Evolutionary conservation across 2,797 vertebrate genomes (phyloP), one percentile per base, ranked within the genome.

Genomic region (Characodon lateralis): DNA sequence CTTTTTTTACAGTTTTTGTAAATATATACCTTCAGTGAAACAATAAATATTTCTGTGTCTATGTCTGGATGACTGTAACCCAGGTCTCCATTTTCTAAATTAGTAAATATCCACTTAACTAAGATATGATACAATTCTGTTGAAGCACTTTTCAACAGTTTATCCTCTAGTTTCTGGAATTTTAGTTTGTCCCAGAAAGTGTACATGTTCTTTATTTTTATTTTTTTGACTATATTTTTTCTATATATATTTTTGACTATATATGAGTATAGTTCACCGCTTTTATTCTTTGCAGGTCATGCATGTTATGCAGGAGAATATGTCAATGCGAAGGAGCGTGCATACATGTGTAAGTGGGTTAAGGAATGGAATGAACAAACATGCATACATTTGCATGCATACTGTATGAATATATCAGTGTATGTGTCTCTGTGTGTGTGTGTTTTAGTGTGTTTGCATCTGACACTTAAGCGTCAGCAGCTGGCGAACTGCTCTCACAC

Each of bases 401-500:
- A 72, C 53, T 41, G 58, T 78, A 59, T 78, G 63, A 71, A 74
- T 81, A 73, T 55, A 51, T 83, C 81, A 71, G 66, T 79, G 78
- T 35, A 82, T 43, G 71, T 63, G 53, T 73, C 48, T 75, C 61
- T 77, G 75, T 70, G 70, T 39, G 56, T 73, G 79, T 41, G 71
- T 76, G 68, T 78, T 78, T 79, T 79, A 70, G 61, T 72, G 65
- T 53, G 78, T 75, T 78, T 83, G 81, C 63, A 80, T 89, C 77
- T 91, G 91, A 93, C 91, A 90, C 85, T 92, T 82, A 88, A 90
- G 89, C 86, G 87, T 90, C 91, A 91, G 92, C 95, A 95, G 95
- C 94, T 95, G 95, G 92, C 87, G 88, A 91, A 91, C 82, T 83
- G 88, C 88, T 92, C 85, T 94, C 89, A 92, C 93, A 94, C 93